These are phyloP conservation scores for Pachymerium ferrugineum DNA, from an alignment of 2,888 invertebrate genomes.

Conservation along the genomic window DNA sequence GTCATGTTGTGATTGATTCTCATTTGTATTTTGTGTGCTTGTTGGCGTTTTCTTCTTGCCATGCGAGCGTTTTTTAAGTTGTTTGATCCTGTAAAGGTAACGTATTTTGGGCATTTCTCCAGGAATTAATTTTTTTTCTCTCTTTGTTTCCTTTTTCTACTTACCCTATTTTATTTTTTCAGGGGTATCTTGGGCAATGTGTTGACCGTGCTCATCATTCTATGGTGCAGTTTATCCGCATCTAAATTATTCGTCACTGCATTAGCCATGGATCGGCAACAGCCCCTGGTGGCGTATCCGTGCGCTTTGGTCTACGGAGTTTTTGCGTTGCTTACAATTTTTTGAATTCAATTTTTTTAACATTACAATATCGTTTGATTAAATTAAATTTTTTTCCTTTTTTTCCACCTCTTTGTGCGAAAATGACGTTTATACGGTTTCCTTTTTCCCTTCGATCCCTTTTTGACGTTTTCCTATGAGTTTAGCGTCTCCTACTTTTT, in stretches of 20 bases:
- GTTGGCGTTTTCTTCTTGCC: neutral
- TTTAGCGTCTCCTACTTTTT: neutral
- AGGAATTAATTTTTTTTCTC: conserved; percentile 24
- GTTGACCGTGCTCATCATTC: conserved; percentile 62
- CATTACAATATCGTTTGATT: too few relatives aligned
- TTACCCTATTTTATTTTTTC: conserved; percentile 41
- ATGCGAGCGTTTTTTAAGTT: conserved; percentile 17
- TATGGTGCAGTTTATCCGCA: conserved; percentile 88
- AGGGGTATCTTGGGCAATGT: conserved; percentile 61
- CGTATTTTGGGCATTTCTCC: neutral
- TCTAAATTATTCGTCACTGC: conserved; percentile 88
- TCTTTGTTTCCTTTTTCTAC: neutral
- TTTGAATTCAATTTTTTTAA: conserved; percentile 56
- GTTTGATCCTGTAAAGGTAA: conserved; percentile 27
- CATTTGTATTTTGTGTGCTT: conserved; percentile 5
- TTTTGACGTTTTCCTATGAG: conserved; percentile 6
- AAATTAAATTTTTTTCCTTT: conserved; percentile 8
- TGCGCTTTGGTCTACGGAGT: conserved; percentile 88
- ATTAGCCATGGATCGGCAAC: conserved; percentile 77
- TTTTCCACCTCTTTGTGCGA: neutral
- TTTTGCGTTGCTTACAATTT: conserved; percentile 84
- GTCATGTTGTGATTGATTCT: conserved; percentile 5
- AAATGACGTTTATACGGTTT: conserved; percentile 1
- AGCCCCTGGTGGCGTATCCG: conserved; percentile 82
- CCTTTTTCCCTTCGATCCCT: neutral